phyloP scores from a whole-genome alignment of 2,113 vertebrate genomes.

The Fulmarus glacialis region DNA sequence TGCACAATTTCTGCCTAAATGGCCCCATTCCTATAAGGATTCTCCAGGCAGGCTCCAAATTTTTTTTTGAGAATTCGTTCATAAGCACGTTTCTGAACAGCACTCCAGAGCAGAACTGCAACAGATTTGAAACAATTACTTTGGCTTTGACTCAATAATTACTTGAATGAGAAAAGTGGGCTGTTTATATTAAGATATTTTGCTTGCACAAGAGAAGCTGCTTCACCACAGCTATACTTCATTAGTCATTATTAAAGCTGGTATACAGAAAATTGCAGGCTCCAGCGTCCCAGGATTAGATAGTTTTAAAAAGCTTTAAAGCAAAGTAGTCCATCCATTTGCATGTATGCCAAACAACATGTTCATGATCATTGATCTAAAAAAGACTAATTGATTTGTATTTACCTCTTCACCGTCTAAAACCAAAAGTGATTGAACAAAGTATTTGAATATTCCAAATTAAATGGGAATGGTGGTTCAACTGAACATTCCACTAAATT shows the following conservation, averaged over 20 bases:
- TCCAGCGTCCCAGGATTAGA: not conserved
- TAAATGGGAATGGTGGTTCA: not conserved
- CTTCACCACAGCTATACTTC: not conserved
- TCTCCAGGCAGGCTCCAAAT: rapidly evolving
- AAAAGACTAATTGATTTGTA: not conserved
- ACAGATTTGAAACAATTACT: not conserved
- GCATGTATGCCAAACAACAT: not conserved
- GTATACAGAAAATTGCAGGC: not conserved
- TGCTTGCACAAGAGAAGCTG: slow-evolving; percentile 10
- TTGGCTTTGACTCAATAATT: slow-evolving; percentile 36
- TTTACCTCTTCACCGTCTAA: not conserved
- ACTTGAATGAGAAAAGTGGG: slow-evolving; percentile 35
- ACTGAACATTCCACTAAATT: not conserved
- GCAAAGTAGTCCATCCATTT: not conserved
- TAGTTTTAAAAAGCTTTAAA: not conserved
- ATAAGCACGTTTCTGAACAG: not conserved
- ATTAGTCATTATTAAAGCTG: not conserved
- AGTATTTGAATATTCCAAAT: not conserved
- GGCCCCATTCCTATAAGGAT: not conserved
- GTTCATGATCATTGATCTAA: not conserved
- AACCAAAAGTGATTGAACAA: not conserved
- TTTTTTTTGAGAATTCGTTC: not conserved
- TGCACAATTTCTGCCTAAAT: not conserved
- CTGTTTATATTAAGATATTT: slow-evolving; percentile 17
- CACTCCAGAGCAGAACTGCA: not conserved